Evolutionary conservation across 2,888 invertebrate species (phyloP).

Genomic region (Pedicia rivosa): DNA sequence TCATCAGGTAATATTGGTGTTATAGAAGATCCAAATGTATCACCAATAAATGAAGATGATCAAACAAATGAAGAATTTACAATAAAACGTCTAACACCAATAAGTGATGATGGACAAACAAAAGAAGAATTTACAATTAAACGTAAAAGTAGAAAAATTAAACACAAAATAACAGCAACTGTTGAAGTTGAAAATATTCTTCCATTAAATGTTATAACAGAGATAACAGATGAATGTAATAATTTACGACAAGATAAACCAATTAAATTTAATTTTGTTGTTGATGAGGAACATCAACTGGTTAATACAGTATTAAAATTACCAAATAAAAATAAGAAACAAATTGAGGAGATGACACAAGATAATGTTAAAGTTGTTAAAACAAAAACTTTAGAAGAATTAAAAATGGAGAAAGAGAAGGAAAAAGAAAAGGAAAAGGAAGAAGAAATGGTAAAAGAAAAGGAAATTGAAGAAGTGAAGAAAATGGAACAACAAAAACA

Average conservation of each 20-base stretch:
- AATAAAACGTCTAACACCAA: conserved; percentile 20
- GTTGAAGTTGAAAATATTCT: conserved; percentile 25
- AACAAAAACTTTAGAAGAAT: background rate
- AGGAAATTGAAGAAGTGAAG: conserved; percentile 6
- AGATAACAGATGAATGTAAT: too few relatives aligned
- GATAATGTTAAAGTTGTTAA: conserved; percentile 6
- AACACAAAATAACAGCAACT: conserved; percentile 27
- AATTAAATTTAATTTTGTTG: conserved; percentile 27
- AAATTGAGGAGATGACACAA: background rate
- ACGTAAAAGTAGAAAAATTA: conserved; percentile 18
- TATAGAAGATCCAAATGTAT: background rate
- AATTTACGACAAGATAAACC: conserved; percentile 15
- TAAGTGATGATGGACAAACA: conserved; percentile 17
- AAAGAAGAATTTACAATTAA: background rate
- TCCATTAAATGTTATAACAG: too few relatives aligned
- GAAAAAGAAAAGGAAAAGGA: conserved; percentile 4
- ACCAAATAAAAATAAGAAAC: conserved; percentile 20
- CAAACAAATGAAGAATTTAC: background rate
- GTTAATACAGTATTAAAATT: conserved; percentile 25
- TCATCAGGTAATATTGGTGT: conserved; percentile 2
- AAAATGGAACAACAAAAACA: background rate
- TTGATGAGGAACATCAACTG: conserved; percentile 26
- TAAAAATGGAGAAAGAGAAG: background rate
- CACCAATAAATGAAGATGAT: conserved; percentile 1
- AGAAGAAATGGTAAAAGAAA: background rate